Evolutionary conservation across 2,888 invertebrate species (phyloP), one percentile per base, ranked within the genome.

Genomic region (Clivina fossor): DNA sequence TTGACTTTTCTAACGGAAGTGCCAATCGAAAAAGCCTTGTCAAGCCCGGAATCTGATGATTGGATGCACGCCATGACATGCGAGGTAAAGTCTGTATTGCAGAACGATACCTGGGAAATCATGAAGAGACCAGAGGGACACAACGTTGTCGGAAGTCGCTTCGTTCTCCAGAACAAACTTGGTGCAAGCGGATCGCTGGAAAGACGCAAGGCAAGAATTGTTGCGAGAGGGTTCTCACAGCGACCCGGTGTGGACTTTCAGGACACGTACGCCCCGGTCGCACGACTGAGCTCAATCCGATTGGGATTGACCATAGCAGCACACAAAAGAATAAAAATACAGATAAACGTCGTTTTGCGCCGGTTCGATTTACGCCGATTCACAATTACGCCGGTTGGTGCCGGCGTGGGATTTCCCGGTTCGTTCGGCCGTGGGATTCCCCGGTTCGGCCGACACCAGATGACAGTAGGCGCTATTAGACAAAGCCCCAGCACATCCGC

Each of bases 251-350:
- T 30, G 1, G 61, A 66, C 41, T 67, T 62, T 48, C 51, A 64
- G 16, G 63, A 68, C 51, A 65, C 63, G 3, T 66, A 64, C 58
- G 60, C 65, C n/a, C 63, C 66, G 11, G 62, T 65, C 4, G 65
- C 62, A 1, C 60, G 61, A 37, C 60, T 63, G 9, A 22, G 19
- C 24, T 55, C 47, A 13, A 55, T 55, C 24, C 38, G 28, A n/a
- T n/a, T n/a, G n/a, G n/a, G n/a, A n/a, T n/a, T n/a, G n/a, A n/a
- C n/a, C n/a, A n/a, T n/a, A n/a, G n/a, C n/a, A n/a, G n/a, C n/a
- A n/a, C n/a, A n/a, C n/a, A n/a, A n/a, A n/a, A n/a, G n/a, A n/a
- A n/a, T n/a, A n/a, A n/a, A n/a, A n/a, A n/a, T n/a, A n/a, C n/a
- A n/a, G n/a, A n/a, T n/a, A n/a, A n/a, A n/a, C n/a, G n/a, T n/a